Conservation (phyloP, 2,797 vertebrate genomes). For the Malacoctenus gilli region DNA sequence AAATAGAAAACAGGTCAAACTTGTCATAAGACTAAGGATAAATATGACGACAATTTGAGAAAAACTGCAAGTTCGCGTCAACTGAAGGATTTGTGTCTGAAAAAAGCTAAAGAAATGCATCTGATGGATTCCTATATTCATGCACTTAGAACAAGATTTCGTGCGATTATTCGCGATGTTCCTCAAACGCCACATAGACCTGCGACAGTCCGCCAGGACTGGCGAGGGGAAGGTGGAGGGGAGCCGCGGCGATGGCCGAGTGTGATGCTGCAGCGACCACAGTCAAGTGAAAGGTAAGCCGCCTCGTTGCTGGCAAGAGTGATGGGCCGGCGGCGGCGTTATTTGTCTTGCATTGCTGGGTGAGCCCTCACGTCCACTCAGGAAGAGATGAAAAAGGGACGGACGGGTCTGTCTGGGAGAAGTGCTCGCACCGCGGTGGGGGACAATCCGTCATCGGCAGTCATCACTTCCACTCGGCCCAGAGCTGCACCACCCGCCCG, state of each 20-base stretch:
- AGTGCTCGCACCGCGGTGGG: conserved; percentile 65
- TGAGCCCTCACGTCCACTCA: conserved; percentile 73
- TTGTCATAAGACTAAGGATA: too few relatives aligned
- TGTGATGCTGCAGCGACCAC: conserved; percentile 42
- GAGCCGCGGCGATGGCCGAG: conserved; percentile 46
- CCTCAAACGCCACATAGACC: background rate
- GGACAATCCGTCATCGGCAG: conserved; percentile 76
- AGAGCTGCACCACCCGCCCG: conserved; percentile 70
- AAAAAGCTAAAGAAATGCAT: too few relatives aligned
- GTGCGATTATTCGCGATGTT: background rate
- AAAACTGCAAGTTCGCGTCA: too few relatives aligned
- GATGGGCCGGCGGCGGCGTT: conserved; percentile 68
- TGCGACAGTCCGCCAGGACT: conserved; percentile 1
- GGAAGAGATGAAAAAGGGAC: conserved; percentile 74
- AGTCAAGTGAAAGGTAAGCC: conserved; percentile 61
- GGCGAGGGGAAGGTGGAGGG: conserved; percentile 14
- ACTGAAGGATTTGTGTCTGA: too few relatives aligned
- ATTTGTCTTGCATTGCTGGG: conserved; percentile 74
- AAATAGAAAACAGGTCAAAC: too few relatives aligned
- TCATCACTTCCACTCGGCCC: conserved; percentile 75
- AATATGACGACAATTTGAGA: too few relatives aligned
- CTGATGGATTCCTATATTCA: too few relatives aligned
- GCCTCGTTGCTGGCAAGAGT: conserved; percentile 64
- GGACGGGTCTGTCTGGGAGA: conserved; percentile 69
- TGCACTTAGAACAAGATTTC: too few relatives aligned